A percentile compares a stretch with the other conserved stretches of the same genome.
These are phyloP conservation scores for Syngnathoides biaculeatus DNA, from an alignment of 2,113 vertebrate species.

Conservation along the genomic window DNA sequence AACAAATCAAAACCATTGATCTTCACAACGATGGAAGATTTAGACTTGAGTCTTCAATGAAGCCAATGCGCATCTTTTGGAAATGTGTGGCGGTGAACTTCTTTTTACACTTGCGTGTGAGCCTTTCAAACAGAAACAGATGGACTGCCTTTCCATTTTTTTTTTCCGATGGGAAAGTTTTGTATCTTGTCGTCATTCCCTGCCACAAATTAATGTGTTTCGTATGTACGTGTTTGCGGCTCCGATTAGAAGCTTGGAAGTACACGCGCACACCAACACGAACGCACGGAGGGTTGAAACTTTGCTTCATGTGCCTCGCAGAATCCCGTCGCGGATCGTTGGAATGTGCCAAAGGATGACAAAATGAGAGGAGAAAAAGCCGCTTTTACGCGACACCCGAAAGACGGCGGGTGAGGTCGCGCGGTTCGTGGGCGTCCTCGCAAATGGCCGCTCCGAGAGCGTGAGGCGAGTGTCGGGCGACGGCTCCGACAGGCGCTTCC, in stretches of 20 bases:
- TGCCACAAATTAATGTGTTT: neutral
- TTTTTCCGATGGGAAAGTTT: neutral
- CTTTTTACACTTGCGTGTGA: neutral
- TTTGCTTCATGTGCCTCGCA: neutral
- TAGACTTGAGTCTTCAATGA: no score
- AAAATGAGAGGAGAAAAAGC: neutral
- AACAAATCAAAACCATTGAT: no score
- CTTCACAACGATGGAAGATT: no score
- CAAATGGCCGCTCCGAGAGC: neutral
- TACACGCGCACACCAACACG: neutral
- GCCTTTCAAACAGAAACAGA: neutral
- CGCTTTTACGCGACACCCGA: neutral
- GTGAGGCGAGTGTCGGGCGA: conserved; percentile 47
- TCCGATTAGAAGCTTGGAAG: neutral
- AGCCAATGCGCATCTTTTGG: no score
- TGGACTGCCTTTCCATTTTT: neutral
- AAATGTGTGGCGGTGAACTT: neutral
- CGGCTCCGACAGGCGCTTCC: conserved; percentile 31
- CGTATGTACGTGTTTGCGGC: neutral
- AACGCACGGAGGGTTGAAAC: neutral
- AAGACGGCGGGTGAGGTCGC: neutral
- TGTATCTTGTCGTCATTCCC: neutral
- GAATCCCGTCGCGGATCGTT: neutral
- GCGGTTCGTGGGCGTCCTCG: neutral
- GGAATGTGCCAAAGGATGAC: neutral